phyloP scores from a whole-genome alignment of 1,140 invertebrate species.

The Stegodyphus dumicola region DNA sequence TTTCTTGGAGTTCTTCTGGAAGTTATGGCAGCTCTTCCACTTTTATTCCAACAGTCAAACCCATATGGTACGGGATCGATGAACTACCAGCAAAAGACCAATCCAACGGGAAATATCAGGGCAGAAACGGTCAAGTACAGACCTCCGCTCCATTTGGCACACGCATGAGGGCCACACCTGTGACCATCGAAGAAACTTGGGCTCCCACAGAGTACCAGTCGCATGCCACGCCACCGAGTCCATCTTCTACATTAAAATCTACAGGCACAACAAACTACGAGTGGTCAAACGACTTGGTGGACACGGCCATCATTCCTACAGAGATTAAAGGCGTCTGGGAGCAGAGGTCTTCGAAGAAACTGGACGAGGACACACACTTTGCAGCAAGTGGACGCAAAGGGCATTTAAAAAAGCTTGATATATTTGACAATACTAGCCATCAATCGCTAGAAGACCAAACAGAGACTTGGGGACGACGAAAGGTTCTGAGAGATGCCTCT shows the following conservation, averaged over 20 bases:
- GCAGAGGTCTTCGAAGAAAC: constrained; percentile 22
- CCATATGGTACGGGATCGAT: constrained; percentile 42
- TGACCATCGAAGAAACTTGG: constrained; percentile 28
- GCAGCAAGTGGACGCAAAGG: background rate
- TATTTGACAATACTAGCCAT: background rate
- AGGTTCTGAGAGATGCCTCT: background rate
- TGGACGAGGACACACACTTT: background rate
- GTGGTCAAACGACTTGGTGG: background rate
- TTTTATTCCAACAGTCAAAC: constrained; percentile 27
- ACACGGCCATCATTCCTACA: constrained; percentile 43
- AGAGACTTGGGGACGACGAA: background rate
- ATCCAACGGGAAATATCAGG: background rate
- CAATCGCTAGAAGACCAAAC: background rate
- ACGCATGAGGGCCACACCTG: constrained; percentile 6
- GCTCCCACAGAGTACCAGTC: background rate
- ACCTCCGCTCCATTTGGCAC: constrained; percentile 22
- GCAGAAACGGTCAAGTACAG: background rate
- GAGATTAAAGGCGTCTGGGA: constrained; percentile 49
- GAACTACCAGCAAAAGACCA: constrained; percentile 39
- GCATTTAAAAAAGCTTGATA: background rate
- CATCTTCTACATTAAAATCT: background rate
- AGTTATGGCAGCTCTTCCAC: constrained; percentile 21
- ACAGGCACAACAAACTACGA: background rate
- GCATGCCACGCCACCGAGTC: background rate
- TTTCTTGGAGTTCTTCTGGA: constrained; percentile 30